phyloP scores from a whole-genome alignment of 1,140 invertebrate genomes.

The Macrocentrus cingulum region DNA sequence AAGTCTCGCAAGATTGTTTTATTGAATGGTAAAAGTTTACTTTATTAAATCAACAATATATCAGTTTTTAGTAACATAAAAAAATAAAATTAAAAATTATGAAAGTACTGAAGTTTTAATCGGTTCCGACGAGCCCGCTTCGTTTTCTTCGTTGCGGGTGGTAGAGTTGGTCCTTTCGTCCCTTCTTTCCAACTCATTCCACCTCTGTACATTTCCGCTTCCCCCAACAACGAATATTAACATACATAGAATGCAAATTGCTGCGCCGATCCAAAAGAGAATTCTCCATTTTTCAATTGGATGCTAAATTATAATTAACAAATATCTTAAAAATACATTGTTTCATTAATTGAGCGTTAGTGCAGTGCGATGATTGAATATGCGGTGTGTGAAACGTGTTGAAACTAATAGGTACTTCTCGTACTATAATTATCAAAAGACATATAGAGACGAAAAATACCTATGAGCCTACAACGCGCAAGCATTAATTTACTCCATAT shows the following conservation, averaged over 20 bases:
- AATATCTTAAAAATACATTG: not conserved
- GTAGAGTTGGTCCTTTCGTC: not conserved
- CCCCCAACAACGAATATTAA: constrained; percentile 60
- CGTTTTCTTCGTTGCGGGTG: not conserved
- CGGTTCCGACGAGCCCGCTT: not conserved
- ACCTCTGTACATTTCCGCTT: constrained; percentile 53
- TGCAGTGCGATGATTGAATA: not conserved
- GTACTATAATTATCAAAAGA: constrained; percentile 6
- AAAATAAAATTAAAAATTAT: too few species aligned
- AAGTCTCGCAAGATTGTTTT: not conserved
- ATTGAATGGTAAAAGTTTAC: too few species aligned
- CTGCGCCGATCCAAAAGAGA: constrained; percentile 64
- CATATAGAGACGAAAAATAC: constrained; percentile 19
- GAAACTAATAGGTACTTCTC: not conserved
- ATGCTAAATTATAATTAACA: constrained; percentile 50
- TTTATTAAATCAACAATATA: too few species aligned
- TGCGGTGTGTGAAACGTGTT: not conserved
- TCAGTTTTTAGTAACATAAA: too few species aligned
- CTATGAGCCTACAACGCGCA: not conserved
- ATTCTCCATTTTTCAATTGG: constrained; percentile 63
- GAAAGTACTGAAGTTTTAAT: not conserved
- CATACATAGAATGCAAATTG: constrained; percentile 58
- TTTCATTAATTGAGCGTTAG: not conserved
- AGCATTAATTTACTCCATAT: too few species aligned
- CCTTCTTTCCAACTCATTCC: constrained; percentile 44